A percentile compares a stretch with the other conserved stretches of the same genome.
phyloP scores from a whole-genome alignment of 30 jellyfish, hydroid and myxozoan species.

The Haliclystus octoradiatus region DNA sequence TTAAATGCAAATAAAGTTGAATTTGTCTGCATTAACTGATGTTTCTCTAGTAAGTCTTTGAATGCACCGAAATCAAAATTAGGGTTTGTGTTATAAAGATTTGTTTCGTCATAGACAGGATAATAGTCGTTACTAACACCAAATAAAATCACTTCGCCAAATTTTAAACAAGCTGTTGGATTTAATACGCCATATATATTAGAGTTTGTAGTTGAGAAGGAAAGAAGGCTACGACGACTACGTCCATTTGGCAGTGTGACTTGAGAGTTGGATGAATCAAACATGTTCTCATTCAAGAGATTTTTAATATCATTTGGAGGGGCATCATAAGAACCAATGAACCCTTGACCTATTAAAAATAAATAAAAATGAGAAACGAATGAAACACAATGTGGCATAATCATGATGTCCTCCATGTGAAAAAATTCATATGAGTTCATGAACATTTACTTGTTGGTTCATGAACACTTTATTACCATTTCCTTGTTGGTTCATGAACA shows the following conservation, averaged over 20 bases:
- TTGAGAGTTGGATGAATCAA: too few species aligned
- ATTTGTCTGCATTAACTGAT: constrained; percentile 46
- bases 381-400: too few species aligned
- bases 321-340: constrained; percentile 65
- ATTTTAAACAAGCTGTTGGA: constrained; percentile 70
- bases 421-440: too few species aligned
- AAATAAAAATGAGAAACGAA: too few species aligned
- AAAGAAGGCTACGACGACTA: constrained; percentile 39
- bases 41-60: constrained; percentile 70
- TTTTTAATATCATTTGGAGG: too few species aligned
- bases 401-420: too few species aligned
- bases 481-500: too few species aligned
- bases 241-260: too few species aligned
- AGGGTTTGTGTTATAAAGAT: constrained; percentile 82
- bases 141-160: constrained; percentile 60
- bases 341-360: constrained; percentile 32
- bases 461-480: too few species aligned
- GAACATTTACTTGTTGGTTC: too few species aligned
- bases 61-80: constrained; percentile 85
- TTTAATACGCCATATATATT: constrained; percentile 57
- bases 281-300: too few species aligned
- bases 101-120: constrained; percentile 80
- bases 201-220: constrained; percentile 49
- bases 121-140: constrained; percentile 63
- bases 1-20: constrained; percentile 69